These are phyloP conservation scores for Scaptomyza tumidula DNA, from an alignment of 2,888 invertebrate genomes.

Conservation along the genomic window DNA sequence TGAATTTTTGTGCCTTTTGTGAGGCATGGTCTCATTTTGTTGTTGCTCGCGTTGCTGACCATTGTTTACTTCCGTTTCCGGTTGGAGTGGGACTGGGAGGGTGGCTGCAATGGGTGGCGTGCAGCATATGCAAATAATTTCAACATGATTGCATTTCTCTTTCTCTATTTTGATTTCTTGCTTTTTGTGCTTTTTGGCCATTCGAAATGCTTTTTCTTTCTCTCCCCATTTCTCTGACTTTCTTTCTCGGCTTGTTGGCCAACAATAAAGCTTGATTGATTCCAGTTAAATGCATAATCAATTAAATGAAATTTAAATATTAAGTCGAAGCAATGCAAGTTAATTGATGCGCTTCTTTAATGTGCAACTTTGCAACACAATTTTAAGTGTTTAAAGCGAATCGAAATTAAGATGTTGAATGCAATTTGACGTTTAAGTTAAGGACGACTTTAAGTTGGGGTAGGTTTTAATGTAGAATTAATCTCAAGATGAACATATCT, in stretches of 20 bases:
- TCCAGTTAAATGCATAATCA: conserved; percentile 42
- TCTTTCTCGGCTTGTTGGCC: background rate
- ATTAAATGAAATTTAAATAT: conserved; percentile 33
- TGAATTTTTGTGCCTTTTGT: conserved; percentile 44
- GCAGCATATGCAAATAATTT: conserved; percentile 71
- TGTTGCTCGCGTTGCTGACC: conserved; percentile 29
- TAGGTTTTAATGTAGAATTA: background rate
- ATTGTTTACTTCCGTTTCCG: conserved; percentile 79
- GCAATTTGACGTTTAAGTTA: background rate
- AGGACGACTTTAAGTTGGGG: background rate
- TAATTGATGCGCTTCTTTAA: conserved; percentile 1
- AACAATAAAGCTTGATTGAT: conserved; percentile 25
- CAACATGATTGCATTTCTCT: conserved; percentile 74
- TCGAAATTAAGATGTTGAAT: conserved; percentile 1
- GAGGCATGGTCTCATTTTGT: background rate
- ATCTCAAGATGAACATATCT: too few relatives aligned
- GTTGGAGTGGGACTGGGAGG: conserved; percentile 5
- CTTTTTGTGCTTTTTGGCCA: conserved; percentile 33
- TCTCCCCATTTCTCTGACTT: background rate
- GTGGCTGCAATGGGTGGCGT: background rate
- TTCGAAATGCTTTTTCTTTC: conserved; percentile 1
- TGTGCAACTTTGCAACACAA: background rate
- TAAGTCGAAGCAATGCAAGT: background rate
- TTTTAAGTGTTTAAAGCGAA: conserved; percentile 10
- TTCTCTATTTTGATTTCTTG: conserved; percentile 54